phyloP scores from a whole-genome alignment of 1,140 invertebrate genomes.

The Drosophila azteca region DNA sequence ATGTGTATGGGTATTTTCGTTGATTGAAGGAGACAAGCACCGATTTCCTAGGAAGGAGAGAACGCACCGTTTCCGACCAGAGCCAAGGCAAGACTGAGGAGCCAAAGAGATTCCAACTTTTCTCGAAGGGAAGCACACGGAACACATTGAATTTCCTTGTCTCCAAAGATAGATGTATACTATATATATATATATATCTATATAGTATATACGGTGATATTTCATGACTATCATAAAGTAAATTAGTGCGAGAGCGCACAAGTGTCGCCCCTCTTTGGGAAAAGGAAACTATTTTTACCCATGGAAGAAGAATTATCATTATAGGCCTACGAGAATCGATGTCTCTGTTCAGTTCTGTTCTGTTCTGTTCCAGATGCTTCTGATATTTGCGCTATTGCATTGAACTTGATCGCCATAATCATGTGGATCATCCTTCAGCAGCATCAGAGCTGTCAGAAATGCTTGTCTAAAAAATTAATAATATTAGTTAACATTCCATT shows the following conservation, averaged over 20 bases:
- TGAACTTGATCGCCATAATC: slow-evolving; percentile 59
- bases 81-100: slow-evolving; percentile 70
- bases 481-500: slow-evolving; percentile 28
- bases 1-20: slow-evolving; percentile 18
- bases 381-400: slow-evolving; percentile 24
- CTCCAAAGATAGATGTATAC: slow-evolving; percentile 68
- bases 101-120: slow-evolving; percentile 27
- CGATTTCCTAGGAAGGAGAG: background rate
- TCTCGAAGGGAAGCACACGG: slow-evolving; percentile 52
- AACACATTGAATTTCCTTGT: slow-evolving; percentile 47
- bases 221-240: slow-evolving; percentile 76
- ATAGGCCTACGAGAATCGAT: slow-evolving; percentile 38
- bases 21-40: slow-evolving; percentile 4
- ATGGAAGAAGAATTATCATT: slow-evolving; percentile 39
- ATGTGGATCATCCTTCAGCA: slow-evolving; percentile 27
- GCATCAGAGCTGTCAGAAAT: slow-evolving; percentile 34
- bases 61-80: slow-evolving; percentile 68
- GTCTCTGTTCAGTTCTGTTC: background rate
- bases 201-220: slow-evolving; percentile 60
- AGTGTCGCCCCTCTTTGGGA: slow-evolving; percentile 39
- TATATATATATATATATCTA: slow-evolving; percentile 17
- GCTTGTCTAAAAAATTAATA: slow-evolving; percentile 6
- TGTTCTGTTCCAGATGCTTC: too few species aligned
- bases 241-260: slow-evolving; percentile 69
- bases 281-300: slow-evolving; percentile 33